Conservation (phyloP, 2,113 vertebrate species). For the Hemicordylus capensis region DNA sequence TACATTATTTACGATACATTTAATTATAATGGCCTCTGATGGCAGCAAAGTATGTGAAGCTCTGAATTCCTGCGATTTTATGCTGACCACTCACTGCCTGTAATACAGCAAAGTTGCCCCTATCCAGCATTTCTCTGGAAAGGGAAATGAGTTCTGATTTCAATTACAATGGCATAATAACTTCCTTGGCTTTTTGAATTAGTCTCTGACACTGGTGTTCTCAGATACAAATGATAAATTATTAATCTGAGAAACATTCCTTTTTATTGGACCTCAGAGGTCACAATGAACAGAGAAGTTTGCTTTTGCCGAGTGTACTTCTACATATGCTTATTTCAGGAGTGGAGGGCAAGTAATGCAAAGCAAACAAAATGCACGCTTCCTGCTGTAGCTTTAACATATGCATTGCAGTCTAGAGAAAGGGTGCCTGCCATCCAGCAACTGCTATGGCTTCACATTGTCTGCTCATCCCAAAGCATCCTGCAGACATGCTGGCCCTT, state of each 20-base stretch:
- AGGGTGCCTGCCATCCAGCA: too few relatives aligned
- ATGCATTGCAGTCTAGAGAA: background rate
- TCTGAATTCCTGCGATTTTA: conserved; percentile 29
- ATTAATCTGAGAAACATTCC: conserved; percentile 32
- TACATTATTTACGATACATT: background rate
- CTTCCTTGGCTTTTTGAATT: conserved; percentile 57
- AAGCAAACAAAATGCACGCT: background rate
- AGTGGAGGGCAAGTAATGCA: too few relatives aligned
- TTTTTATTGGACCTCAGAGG: background rate
- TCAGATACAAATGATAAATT: conserved; percentile 61
- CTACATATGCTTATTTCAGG: background rate
- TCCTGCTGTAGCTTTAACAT: background rate
- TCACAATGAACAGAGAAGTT: background rate
- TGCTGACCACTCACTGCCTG: conserved; percentile 43
- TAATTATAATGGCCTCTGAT: background rate
- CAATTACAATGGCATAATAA: conserved; percentile 8
- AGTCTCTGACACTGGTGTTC: conserved; percentile 40
- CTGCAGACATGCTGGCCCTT: too few relatives aligned
- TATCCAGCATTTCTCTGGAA: conserved; percentile 2
- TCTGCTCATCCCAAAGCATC: too few relatives aligned
- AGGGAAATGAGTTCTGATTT: conserved; percentile 15
- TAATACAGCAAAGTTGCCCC: background rate
- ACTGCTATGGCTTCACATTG: too few relatives aligned
- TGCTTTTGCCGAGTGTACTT: background rate
- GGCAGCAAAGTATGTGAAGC: background rate